phyloP scores from a whole-genome alignment of 2,113 vertebrate species.

The Nycticryphes semicollaris region DNA sequence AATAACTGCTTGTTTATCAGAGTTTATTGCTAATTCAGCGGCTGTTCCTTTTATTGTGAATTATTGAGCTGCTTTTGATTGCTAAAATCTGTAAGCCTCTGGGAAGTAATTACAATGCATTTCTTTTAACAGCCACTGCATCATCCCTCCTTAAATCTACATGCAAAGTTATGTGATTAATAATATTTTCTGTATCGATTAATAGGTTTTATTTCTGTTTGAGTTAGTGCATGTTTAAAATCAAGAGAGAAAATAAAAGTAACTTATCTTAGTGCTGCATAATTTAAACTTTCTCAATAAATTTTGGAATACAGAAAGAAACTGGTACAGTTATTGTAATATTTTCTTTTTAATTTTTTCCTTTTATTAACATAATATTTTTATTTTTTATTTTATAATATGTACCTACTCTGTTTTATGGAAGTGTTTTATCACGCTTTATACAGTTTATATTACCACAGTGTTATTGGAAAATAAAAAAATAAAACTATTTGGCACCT shows the following conservation, averaged over 20 bases:
- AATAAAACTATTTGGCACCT: neutral
- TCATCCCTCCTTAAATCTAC: conserved; percentile 25
- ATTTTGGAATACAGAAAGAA: neutral
- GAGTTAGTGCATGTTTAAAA: conserved; percentile 43
- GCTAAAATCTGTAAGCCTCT: conserved; percentile 33
- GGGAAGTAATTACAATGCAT: conserved; percentile 26
- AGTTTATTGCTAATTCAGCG: conserved; percentile 4
- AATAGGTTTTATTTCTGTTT: conserved; percentile 42
- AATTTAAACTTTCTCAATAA: conserved; percentile 18
- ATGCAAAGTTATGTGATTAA: neutral
- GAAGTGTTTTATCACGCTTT: neutral
- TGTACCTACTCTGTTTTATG: neutral
- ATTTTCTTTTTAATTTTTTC: neutral
- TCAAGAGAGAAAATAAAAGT: neutral
- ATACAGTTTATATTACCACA: conserved; percentile 8
- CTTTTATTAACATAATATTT: conserved; percentile 3
- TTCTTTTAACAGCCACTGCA: conserved; percentile 32
- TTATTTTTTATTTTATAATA: conserved; percentile 11
- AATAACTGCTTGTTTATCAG: neutral
- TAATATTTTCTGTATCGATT: conserved; percentile 30
- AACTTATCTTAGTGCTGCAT: conserved; percentile 10
- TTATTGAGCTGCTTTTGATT: conserved; percentile 45
- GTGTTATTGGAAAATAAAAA: neutral
- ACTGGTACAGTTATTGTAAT: neutral
- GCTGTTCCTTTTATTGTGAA: conserved; percentile 15